These are phyloP conservation scores for Mugil cephalus DNA, from an alignment of 2,113 vertebrate genomes.

Conservation along the genomic window DNA sequence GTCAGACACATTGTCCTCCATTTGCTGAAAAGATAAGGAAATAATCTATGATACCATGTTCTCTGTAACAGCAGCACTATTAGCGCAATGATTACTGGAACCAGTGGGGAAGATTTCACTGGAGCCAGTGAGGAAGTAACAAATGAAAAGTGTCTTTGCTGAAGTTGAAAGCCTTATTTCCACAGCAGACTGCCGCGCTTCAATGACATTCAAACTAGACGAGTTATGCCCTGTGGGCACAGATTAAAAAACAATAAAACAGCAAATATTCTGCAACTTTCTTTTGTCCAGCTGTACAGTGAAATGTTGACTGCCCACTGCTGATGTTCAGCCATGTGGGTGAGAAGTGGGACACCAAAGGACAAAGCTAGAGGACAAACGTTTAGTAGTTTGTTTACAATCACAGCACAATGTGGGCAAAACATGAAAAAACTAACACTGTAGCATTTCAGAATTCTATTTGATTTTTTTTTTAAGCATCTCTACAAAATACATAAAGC, in stretches of 20 bases:
- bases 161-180: conserved; percentile 3
- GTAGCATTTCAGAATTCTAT: no score
- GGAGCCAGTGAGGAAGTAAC: background rate
- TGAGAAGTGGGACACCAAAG: background rate
- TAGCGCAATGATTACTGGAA: no score
- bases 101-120: background rate
- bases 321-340: background rate
- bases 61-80: background rate
- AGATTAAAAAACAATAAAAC: background rate
- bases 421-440: background rate
- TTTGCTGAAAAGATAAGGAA: background rate
- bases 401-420: conserved; percentile 1
- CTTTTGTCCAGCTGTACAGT: background rate
- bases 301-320: background rate
- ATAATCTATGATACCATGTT: background rate
- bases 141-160: background rate
- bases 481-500: no score
- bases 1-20: background rate
- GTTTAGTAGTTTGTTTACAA: no score
- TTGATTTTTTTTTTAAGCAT: no score
- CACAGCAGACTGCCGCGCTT: background rate
- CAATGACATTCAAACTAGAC: background rate
- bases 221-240: background rate
- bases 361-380: background rate
- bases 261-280: background rate